Base-by-base conservation (phyloP, 2,113 vertebrate species). In the Orycteropus afer region DNA sequence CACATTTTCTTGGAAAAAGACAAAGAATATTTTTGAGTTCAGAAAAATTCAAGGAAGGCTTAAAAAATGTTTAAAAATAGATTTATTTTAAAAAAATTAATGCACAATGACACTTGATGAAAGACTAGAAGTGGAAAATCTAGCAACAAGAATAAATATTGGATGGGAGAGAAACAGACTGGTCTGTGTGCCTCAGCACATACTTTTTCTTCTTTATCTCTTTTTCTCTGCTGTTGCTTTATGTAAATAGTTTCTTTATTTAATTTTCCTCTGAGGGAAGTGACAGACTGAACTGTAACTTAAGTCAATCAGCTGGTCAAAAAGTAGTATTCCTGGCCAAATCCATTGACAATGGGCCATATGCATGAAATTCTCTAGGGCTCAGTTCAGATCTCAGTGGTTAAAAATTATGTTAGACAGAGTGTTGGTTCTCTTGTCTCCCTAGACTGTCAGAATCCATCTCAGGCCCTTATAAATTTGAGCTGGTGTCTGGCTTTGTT, bases 401-500 rank as follows among this genome's bases (percentile, higher is more conserved):
- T 78, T 69, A 95, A 86, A 81, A 97, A 89, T 87, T 69, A 93
- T 47, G 90, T 79, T 53, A 85, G 63, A n/a, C 55, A 47, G 65
- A 61, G 37, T 29, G 12, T 76, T 57, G 82, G 37, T 0, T 0
- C 34, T 61, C 55, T 0, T 67, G n/a, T 20, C 47, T 86, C 94
- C 90, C 94, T 92, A 4, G 47, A 2, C 1, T 87, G 55, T 73
- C 79, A 91, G 59, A 59, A 57, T 55, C 23, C 37, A 78, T 93
- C 25, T 81, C 91, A 86, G 0, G 71, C 12, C 1, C 79, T 93
- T 95, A 93, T 96, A 96, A 98, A 97, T 97, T 91, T 14, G 3
- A 96, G 71, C 91, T 37, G n/a, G 77, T 90, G 83, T 97, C 96
- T 97, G 90, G 88, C 98, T 98, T 98, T 97, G 97, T 97, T 97